phyloP scores from a whole-genome alignment of 2,888 invertebrate species.

The Meandrusa payeni region DNA sequence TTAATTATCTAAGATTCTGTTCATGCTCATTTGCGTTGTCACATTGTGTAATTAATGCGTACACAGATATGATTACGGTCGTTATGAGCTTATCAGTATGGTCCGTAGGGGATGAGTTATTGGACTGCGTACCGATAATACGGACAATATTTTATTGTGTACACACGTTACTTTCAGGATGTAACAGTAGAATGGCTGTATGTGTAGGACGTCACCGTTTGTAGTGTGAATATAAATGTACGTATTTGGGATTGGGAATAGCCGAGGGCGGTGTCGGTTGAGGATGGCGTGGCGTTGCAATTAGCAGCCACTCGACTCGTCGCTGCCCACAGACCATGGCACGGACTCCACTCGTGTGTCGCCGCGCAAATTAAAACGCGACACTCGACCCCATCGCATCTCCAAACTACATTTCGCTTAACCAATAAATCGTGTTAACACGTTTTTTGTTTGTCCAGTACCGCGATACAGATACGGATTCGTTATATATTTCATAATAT shows the following conservation, averaged over 20 bases:
- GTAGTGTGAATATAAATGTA: constrained; percentile 38
- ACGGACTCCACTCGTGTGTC: constrained; percentile 72
- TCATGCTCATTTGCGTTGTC: constrained; percentile 52
- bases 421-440: constrained; percentile 48
- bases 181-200: constrained; percentile 2
- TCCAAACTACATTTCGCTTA: constrained; percentile 64
- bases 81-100: constrained; percentile 64
- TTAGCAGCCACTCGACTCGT: constrained; percentile 74
- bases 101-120: constrained; percentile 60
- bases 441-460: no score
- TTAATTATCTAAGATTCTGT: constrained; percentile 67
- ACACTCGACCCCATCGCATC: constrained; percentile 67
- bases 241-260: constrained; percentile 47
- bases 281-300: constrained; percentile 65
- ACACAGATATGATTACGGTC: constrained; percentile 69
- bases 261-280: constrained; percentile 46
- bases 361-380: constrained; percentile 78
- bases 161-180: constrained; percentile 23
- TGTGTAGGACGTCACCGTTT: constrained; percentile 19
- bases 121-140: constrained; percentile 31
- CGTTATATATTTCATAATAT: no score
- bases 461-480: no score
- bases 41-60: constrained; percentile 69
- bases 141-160: constrained; percentile 40
- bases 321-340: constrained; percentile 59